A percentile compares a stretch with the other conserved stretches of the same genome.
Evolutionary conservation across 1,140 invertebrate genomes (phyloP).

Genomic region (Reticulitermes speratus): DNA sequence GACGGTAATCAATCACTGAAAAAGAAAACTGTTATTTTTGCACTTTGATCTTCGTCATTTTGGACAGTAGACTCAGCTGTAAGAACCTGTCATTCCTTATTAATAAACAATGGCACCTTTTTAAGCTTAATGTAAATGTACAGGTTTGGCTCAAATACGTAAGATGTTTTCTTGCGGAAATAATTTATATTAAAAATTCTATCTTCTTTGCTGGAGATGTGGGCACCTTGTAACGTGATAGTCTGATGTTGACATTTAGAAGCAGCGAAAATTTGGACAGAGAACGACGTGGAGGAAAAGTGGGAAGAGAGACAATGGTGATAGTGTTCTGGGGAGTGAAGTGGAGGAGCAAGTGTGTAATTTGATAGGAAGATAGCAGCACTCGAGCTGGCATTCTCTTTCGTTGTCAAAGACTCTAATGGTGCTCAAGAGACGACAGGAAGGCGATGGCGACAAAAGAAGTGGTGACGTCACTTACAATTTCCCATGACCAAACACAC

Average conservation of each 20-base stretch:
- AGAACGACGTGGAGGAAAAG: not conserved
- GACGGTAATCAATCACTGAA: too few relatives aligned
- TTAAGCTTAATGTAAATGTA: too few relatives aligned
- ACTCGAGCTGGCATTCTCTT: not conserved
- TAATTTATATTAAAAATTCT: not conserved
- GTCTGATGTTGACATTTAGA: not conserved
- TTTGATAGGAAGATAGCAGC: constrained; percentile 7
- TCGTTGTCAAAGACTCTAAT: constrained; percentile 10
- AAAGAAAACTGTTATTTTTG: too few relatives aligned
- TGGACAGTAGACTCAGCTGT: too few relatives aligned
- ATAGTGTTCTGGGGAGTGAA: not conserved
- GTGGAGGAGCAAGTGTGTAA: constrained; percentile 4
- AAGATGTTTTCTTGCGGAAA: not conserved
- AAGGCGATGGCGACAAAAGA: not conserved
- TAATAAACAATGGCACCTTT: too few relatives aligned
- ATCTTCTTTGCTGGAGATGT: not conserved
- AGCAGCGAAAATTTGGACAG: not conserved
- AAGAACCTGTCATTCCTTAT: too few relatives aligned
- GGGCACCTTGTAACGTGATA: not conserved
- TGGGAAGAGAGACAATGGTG: not conserved
- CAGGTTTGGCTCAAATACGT: too few relatives aligned
- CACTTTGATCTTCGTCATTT: too few relatives aligned
- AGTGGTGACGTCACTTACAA: not conserved
- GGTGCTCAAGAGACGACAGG: not conserved
- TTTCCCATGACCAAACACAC: not conserved